Evolutionary conservation across 2,797 vertebrate species (phyloP).

Genomic region (Leptodactylus fallax): DNA sequence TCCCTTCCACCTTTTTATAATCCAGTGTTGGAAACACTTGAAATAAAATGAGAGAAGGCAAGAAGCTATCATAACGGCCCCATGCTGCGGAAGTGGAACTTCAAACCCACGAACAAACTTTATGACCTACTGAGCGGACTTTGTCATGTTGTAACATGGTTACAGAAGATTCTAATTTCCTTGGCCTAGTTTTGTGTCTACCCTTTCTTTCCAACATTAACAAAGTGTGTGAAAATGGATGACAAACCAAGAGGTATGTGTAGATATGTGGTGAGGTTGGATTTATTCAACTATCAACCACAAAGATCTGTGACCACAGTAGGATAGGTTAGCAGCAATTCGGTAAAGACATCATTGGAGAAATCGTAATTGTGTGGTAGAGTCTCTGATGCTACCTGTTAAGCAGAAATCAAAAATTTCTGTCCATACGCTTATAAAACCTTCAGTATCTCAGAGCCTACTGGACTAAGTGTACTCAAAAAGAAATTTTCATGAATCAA

Average conservation of each 20-base stretch:
- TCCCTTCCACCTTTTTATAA: conserved; percentile 55
- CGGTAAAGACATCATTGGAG: background rate
- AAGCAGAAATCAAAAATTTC: background rate
- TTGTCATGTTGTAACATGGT: conserved; percentile 57
- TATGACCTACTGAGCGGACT: conserved; percentile 58
- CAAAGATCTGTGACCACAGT: background rate
- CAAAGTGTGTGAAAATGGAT: background rate
- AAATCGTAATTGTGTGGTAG: background rate
- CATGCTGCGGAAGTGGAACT: conserved; percentile 58
- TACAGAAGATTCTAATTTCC: conserved; percentile 40
- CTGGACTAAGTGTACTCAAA: background rate
- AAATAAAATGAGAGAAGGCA: conserved; percentile 60
- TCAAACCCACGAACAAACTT: conserved; percentile 62
- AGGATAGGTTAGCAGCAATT: background rate
- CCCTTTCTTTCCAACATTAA: conserved; percentile 28
- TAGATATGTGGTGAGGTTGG: background rate
- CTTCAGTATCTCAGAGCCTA: background rate
- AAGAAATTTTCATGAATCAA: background rate
- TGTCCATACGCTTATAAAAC: background rate
- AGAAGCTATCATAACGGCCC: conserved; percentile 60
- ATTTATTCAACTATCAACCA: background rate
- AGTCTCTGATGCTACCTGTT: background rate
- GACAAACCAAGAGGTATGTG: conserved; percentile 16
- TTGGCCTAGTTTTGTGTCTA: conserved; percentile 48
- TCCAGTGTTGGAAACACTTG: conserved; percentile 59